phyloP scores from a whole-genome alignment of 1,140 invertebrate genomes.

The Drosophila oshimai region DNA sequence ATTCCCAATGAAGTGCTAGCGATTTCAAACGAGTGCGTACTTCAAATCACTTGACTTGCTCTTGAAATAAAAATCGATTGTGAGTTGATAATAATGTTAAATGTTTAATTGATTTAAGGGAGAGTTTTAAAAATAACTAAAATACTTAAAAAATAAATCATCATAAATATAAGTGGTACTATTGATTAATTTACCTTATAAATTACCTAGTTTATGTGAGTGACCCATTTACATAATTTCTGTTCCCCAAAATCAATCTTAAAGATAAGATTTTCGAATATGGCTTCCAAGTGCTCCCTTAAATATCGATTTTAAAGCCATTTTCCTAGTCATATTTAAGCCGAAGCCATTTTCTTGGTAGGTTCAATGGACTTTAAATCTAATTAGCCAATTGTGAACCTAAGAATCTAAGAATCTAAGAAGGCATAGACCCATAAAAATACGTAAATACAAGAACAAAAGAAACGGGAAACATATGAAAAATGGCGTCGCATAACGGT shows the following conservation, averaged over 20 bases:
- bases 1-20: neutral
- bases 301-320: neutral
- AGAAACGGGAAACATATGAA: conserved; percentile 41
- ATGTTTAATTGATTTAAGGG: no score
- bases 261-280: neutral
- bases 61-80: neutral
- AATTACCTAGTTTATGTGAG: no score
- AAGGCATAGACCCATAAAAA: conserved; percentile 9
- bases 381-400: conserved; percentile 35
- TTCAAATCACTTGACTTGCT: neutral
- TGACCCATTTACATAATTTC: neutral
- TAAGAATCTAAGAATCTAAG: no score
- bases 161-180: no score
- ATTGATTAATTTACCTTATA: no score
- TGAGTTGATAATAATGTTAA: no score
- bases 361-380: conserved; percentile 58
- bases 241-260: neutral
- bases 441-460: neutral
- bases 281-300: neutral
- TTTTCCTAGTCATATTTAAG: neutral
- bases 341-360: conserved; percentile 16
- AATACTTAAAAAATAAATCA: no score
- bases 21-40: neutral
- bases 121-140: no score
- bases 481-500: conserved; percentile 59